Evolutionary conservation across 2,797 vertebrate species (phyloP).

Genomic region (Lacerta viridis): DNA sequence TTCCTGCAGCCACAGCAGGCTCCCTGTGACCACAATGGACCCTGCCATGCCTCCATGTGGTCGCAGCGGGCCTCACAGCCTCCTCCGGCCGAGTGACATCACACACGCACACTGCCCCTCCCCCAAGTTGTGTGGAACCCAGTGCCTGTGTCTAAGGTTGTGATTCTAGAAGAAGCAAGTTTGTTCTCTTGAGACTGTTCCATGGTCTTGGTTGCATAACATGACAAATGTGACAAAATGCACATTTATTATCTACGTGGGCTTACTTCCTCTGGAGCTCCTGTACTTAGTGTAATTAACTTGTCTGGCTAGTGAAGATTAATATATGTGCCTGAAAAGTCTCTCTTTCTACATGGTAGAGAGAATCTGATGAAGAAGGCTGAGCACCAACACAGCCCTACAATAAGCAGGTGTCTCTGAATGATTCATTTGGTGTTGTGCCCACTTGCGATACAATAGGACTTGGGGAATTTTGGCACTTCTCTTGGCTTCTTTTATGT

Average conservation of each 20-base stretch:
- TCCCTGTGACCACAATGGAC: no score
- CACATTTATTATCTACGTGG: not conserved
- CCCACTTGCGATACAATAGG: not conserved
- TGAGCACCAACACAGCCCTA: not conserved
- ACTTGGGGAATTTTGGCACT: not conserved
- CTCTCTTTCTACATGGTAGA: not conserved
- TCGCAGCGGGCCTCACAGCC: no score
- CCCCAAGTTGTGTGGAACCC: no score
- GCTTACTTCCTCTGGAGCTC: conserved; percentile 1
- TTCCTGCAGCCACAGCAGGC: no score
- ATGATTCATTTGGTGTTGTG: conserved; percentile 3
- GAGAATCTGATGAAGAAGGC: not conserved
- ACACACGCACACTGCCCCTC: rapidly evolving
- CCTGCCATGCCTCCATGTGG: no score
- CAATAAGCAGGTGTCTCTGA: conserved; percentile 7
- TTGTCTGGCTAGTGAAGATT: conserved; percentile 34
- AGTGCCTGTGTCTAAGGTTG: not conserved
- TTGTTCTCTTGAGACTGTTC: not conserved
- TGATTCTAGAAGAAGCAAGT: not conserved
- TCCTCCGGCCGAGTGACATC: no score
- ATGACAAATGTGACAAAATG: conserved; percentile 5
- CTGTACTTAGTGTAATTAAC: conserved; percentile 33
- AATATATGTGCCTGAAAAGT: conserved; percentile 17
- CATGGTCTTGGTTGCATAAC: not conserved
- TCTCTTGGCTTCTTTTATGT: not conserved